Evolutionary conservation across 2,797 vertebrate genomes (phyloP).

Genomic region (Euphonia xanthogaster): DNA sequence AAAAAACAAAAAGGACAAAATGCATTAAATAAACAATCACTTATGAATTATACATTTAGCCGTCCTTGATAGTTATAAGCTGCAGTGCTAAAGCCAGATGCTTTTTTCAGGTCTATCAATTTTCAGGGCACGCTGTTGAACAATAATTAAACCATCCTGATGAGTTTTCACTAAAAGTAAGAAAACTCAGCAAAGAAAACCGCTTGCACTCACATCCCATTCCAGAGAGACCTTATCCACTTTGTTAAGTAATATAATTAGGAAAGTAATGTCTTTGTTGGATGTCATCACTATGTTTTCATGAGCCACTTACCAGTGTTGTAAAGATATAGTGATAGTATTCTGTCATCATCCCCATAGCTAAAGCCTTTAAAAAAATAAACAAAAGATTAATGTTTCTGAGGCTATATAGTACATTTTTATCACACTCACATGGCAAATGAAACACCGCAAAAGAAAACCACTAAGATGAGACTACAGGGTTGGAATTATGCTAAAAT

Average conservation of each 20-base stretch:
- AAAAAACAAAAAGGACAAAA: not conserved
- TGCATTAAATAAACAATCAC: not conserved
- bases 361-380: constrained; percentile 85
- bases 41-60: not conserved
- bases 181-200: constrained; percentile 11
- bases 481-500: constrained; percentile 50
- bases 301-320: constrained; percentile 90
- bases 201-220: not conserved
- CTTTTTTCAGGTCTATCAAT: not conserved
- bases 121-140: not conserved
- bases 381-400: constrained; percentile 59
- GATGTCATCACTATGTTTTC: not conserved
- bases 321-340: constrained; percentile 99
- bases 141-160: not conserved
- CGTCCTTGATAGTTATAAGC: not conserved
- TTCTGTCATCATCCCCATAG: constrained; percentile 99
- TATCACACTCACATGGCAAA: constrained; percentile 22
- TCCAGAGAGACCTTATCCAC: constrained; percentile 2
- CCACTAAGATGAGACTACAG: not conserved
- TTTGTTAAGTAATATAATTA: constrained; percentile 28
- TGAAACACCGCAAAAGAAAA: constrained; percentile 15
- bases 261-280: not conserved
- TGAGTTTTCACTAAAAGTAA: constrained; percentile 12
- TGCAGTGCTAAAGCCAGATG: not conserved
- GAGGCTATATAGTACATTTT: constrained; percentile 16